A percentile compares a stretch with the other conserved stretches of the same genome.
These are phyloP conservation scores for Xiphorhynchus erythropygius DNA, from an alignment of 2,797 vertebrate species.

Conservation along the genomic window DNA sequence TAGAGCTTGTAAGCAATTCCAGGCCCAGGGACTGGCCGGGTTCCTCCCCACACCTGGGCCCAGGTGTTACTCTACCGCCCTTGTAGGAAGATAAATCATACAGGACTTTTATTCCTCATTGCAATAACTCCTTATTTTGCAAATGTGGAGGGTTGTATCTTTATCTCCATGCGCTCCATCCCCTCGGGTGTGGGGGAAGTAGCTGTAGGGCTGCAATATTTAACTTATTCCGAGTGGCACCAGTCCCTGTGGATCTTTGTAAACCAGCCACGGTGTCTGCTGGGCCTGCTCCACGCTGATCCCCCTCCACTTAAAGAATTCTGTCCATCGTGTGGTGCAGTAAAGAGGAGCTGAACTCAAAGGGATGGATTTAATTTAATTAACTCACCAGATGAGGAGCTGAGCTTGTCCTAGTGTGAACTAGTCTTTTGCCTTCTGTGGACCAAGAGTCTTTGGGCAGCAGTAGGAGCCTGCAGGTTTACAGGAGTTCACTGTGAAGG, in stretches of 20 bases:
- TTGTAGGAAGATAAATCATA: conserved; percentile 41
- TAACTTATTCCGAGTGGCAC: conserved; percentile 73
- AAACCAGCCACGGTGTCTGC: neutral
- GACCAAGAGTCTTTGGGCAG: neutral
- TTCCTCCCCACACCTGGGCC: neutral
- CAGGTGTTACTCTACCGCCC: conserved; percentile 32
- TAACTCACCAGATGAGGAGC: neutral
- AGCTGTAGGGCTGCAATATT: conserved; percentile 63
- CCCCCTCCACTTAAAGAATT: neutral
- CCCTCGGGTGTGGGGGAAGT: conserved; percentile 10
- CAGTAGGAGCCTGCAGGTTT: conserved; percentile 27
- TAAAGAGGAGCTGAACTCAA: conserved; percentile 18
- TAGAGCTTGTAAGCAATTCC: neutral
- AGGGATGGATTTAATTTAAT: neutral
- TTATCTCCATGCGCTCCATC: conserved; percentile 65
- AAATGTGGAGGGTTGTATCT: conserved; percentile 29
- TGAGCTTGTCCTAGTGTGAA: neutral
- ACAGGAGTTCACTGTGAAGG: conserved; percentile 68
- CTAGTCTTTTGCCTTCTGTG: conserved; percentile 5
- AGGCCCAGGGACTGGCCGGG: neutral
- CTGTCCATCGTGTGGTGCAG: neutral
- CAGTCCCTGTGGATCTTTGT: conserved; percentile 22
- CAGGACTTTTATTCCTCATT: conserved; percentile 49
- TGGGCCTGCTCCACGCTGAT: neutral
- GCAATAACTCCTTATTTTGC: conserved; percentile 51